Evolutionary conservation across 2,113 vertebrate genomes (phyloP).

Genomic region (Oryzias curvinotus): DNA sequence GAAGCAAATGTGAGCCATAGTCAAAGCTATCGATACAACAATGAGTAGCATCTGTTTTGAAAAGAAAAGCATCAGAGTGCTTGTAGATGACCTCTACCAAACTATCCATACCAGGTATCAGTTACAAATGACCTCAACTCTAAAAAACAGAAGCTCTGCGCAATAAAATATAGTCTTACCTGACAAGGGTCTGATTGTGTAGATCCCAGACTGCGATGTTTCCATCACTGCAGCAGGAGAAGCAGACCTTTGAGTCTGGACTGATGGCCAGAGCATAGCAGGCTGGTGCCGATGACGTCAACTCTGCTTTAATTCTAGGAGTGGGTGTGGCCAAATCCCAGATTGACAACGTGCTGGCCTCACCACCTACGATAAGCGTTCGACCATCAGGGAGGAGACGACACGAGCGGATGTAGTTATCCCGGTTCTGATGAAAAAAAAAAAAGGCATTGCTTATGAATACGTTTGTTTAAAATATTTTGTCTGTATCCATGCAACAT

Average conservation of each 20-base stretch:
- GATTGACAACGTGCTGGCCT: conserved; percentile 95
- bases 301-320: conserved; percentile 94
- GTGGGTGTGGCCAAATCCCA: conserved; percentile 97
- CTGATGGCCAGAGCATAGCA: conserved; percentile 98
- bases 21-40: no score
- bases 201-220: conserved; percentile 98
- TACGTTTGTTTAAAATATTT: no score
- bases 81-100: no score
- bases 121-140: no score
- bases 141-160: no score
- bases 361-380: conserved; percentile 93
- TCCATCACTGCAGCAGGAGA: conserved; percentile 96
- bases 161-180: conserved; percentile 70
- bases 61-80: no score
- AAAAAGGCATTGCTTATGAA: background rate
- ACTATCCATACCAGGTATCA: no score
- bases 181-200: conserved; percentile 96
- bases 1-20: no score
- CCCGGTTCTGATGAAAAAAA: conserved; percentile 82
- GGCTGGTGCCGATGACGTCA: conserved; percentile 93
- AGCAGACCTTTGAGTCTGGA: conserved; percentile 97
- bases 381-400: conserved; percentile 94
- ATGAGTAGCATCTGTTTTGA: no score
- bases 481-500: no score
- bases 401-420: conserved; percentile 98